phyloP scores from a whole-genome alignment of 2,113 vertebrate species.

The Plotosus lineatus region DNA sequence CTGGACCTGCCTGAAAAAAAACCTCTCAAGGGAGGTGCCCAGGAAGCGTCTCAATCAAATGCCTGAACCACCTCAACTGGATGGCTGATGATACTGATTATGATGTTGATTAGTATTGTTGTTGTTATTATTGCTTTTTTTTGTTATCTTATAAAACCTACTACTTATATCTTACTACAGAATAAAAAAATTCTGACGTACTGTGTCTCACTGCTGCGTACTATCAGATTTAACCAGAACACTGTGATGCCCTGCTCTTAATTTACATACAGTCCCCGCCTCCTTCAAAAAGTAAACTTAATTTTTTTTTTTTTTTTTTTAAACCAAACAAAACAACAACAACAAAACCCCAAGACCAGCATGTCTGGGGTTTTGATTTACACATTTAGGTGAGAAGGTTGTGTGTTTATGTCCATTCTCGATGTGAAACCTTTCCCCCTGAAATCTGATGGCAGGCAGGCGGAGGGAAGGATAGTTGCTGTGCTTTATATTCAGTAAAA shows the following conservation, averaged over 20 bases:
- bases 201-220: conserved; percentile 38
- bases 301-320: no score
- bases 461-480: conserved; percentile 54
- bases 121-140: background rate
- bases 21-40: no score
- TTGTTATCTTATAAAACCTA: background rate
- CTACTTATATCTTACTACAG: background rate
- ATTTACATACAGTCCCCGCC: conserved; percentile 30
- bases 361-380: conserved; percentile 20
- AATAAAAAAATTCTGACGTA: conserved; percentile 29
- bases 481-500: conserved; percentile 46
- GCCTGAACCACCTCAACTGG: no score
- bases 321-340: no score
- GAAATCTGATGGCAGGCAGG: conserved; percentile 46
- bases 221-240: conserved; percentile 54
- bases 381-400: conserved; percentile 6
- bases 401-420: conserved; percentile 6
- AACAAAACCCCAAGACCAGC: background rate
- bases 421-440: conserved; percentile 5
- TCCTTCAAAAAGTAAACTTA: no score
- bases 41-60: no score
- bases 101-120: no score
- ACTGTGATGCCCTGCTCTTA: conserved; percentile 54
- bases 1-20: no score
- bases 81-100: no score